Percentiles rank a stretch among this genome's conserved stretches.
These are phyloP conservation scores for Leucophenga maculata DNA, from an alignment of 2,888 invertebrate species.

Conservation along the genomic window DNA sequence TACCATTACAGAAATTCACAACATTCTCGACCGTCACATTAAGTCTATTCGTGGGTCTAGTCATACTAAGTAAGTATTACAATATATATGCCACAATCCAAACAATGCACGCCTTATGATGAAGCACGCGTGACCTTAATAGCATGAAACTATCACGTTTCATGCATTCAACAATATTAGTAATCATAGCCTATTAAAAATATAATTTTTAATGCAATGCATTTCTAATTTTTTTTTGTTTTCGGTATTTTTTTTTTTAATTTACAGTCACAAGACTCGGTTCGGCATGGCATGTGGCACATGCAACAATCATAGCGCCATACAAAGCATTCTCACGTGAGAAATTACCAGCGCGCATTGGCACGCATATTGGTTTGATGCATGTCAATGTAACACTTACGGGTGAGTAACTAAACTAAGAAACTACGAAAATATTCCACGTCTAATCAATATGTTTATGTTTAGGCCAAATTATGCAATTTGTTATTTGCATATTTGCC, in stretches of 20 bases:
- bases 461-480: not conserved
- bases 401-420: conserved; percentile 75
- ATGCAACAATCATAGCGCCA: conserved; percentile 85
- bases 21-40: conserved; percentile 93
- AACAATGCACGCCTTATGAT: not conserved
- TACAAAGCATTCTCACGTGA: conserved; percentile 93
- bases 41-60: conserved; percentile 93
- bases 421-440: not conserved
- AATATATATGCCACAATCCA: no score
- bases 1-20: conserved; percentile 83
- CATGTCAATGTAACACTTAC: conserved; percentile 96
- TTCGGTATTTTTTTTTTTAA: conserved; percentile 33
- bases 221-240: conserved; percentile 17
- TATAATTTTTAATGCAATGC: conserved; percentile 16
- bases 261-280: conserved; percentile 89
- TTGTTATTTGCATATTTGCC: not conserved
- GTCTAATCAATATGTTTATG: not conserved
- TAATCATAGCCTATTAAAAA: conserved; percentile 29
- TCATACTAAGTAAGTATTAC: conserved; percentile 86
- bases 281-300: conserved; percentile 94
- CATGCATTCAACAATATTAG: not conserved
- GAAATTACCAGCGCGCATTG: conserved; percentile 89
- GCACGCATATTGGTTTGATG: conserved; percentile 92
- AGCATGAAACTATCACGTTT: not conserved
- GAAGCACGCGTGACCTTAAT: conserved; percentile 8